Base-by-base conservation (phyloP, 2,888 invertebrate species). In the Monopis laevigella region DNA sequence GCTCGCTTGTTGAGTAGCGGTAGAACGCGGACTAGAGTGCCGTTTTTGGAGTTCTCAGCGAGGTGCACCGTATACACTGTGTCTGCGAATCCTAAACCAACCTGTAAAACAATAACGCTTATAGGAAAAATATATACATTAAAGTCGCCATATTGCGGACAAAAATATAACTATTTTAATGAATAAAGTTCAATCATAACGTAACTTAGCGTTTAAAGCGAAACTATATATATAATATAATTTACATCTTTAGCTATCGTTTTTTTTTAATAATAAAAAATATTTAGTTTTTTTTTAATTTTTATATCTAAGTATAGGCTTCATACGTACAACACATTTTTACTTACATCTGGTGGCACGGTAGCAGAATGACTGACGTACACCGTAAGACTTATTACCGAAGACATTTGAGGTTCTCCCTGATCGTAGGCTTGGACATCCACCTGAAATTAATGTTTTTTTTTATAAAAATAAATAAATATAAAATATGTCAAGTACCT, bases 81-180 rank as follows among this genome's bases (percentile, higher is more conserved):
- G 57, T 96, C 95, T 4, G 92, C 91, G 60, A 96, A 96, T 1
- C 95, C 90, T 18, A 96, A 78, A 1, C 92, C 92, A 4, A 88
- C 86, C 80, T 90, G 58, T 1, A 50, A 42, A 24, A 26, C 3
- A 27, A 13, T 29, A 17, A n/a, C n/a, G n/a, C n/a, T n/a, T n/a
- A n/a, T n/a, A n/a, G n/a, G n/a, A n/a, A n/a, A n/a, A n/a, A n/a
- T n/a, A n/a, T n/a, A n/a, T n/a, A n/a, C n/a, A n/a, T n/a, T n/a
- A n/a, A n/a, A n/a, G n/a, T n/a, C n/a, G n/a, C n/a, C n/a, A n/a
- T n/a, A n/a, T n/a, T n/a, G n/a, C n/a, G n/a, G n/a, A n/a, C n/a
- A n/a, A n/a, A n/a, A n/a, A n/a, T n/a, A n/a, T n/a, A n/a, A n/a
- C n/a, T n/a, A n/a, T n/a, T n/a, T n/a, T n/a, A n/a, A n/a, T n/a